These are phyloP conservation scores for Capreolus pygargus DNA, from an alignment of 2,113 vertebrate species.

Conservation along the genomic window DNA sequence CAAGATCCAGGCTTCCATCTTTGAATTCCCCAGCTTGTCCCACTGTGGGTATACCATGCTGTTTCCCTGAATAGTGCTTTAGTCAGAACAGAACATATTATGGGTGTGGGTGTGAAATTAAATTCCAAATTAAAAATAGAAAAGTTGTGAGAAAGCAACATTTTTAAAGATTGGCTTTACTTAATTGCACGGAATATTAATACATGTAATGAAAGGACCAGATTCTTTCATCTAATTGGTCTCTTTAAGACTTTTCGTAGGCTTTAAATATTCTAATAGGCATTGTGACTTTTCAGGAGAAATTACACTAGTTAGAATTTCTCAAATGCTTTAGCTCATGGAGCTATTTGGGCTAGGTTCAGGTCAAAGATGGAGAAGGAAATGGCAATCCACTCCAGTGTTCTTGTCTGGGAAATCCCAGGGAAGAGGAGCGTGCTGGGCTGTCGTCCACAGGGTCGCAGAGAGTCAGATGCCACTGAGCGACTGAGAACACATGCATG, in stretches of 20 bases:
- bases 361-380: not conserved
- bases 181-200: not conserved
- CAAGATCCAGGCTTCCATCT: not conserved
- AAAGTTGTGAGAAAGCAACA: not conserved
- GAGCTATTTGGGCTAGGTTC: not conserved
- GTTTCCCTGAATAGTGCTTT: not conserved
- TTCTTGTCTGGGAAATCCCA: not conserved
- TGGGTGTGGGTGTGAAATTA: not conserved
- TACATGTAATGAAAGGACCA: not conserved
- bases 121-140: conserved; percentile 16
- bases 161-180: not conserved
- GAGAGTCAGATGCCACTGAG: not conserved
- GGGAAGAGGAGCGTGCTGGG: not conserved
- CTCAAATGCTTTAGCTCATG: not conserved
- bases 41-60: not conserved
- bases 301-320: not conserved
- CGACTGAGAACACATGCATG: not conserved
- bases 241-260: not conserved
- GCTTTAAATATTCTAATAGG: not conserved
- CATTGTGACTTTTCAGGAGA: not conserved
- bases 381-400: not conserved
- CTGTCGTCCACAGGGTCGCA: not conserved
- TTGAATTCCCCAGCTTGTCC: not conserved
- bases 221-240: not conserved
- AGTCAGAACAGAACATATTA: not conserved